Evolutionary conservation across 2,113 vertebrate species (phyloP).

Genomic region (Paracanthobrama guichenoti): DNA sequence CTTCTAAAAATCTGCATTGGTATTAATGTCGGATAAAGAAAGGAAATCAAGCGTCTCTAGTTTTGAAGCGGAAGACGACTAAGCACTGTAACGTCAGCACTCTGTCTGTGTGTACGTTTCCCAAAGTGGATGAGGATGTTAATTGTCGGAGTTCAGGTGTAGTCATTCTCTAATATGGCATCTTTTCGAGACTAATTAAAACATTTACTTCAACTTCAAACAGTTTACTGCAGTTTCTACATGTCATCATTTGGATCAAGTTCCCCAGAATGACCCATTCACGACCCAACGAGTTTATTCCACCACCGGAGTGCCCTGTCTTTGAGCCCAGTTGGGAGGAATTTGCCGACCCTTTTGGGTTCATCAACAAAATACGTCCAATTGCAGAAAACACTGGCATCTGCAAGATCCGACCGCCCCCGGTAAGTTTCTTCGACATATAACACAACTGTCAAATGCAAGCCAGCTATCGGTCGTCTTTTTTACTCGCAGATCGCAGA

Average conservation of each 20-base stretch:
- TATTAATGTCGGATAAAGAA: background rate
- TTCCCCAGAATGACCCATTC: slow-evolving; percentile 76
- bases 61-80: slow-evolving; percentile 73
- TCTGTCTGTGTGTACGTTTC: slow-evolving; percentile 75
- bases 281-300: slow-evolving; percentile 88
- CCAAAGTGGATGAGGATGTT: slow-evolving; percentile 75
- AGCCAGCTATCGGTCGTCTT: background rate
- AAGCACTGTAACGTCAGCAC: slow-evolving; percentile 62
- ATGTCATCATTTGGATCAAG: slow-evolving; percentile 59
- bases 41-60: slow-evolving; percentile 63
- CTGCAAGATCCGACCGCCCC: slow-evolving; percentile 93
- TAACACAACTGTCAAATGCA: slow-evolving; percentile 21
- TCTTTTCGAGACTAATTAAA: slow-evolving; percentile 32
- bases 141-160: slow-evolving; percentile 56
- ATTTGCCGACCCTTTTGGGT: slow-evolving; percentile 92
- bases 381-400: slow-evolving; percentile 97
- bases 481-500: slow-evolving; percentile 26
- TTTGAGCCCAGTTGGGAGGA: slow-evolving; percentile 97
- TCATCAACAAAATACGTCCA: slow-evolving; percentile 96
- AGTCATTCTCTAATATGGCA: slow-evolving; percentile 46
- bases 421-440: slow-evolving; percentile 77
- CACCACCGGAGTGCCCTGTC: slow-evolving; percentile 94
- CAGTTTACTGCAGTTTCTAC: slow-evolving; percentile 55
- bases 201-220: slow-evolving; percentile 44
- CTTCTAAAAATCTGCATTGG: background rate